phyloP scores from a whole-genome alignment of 2,888 invertebrate species.

The Stomorhina lunata region DNA sequence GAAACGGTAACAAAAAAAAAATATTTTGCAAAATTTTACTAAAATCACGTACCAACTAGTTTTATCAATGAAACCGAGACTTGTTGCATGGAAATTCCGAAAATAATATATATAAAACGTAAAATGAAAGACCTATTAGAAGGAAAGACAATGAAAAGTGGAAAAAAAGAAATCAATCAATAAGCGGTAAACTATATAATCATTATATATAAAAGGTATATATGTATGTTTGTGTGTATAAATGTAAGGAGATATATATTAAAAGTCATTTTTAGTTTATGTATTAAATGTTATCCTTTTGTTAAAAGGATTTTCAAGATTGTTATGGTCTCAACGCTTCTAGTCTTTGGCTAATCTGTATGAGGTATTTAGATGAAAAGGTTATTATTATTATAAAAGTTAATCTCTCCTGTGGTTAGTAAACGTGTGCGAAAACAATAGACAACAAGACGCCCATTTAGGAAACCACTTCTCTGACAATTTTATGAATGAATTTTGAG shows the following conservation, averaged over 20 bases:
- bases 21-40: constrained; percentile 72
- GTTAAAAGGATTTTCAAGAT: constrained; percentile 2
- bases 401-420: constrained; percentile 73
- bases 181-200: too few species aligned
- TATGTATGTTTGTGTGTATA: not conserved
- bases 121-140: constrained; percentile 40
- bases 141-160: not conserved
- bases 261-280: not conserved
- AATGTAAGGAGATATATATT: not conserved
- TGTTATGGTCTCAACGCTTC: not conserved
- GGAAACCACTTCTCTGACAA: constrained; percentile 33
- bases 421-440: constrained; percentile 65
- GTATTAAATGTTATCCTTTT: constrained; percentile 18
- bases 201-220: constrained; percentile 1
- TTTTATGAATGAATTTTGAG: constrained; percentile 55
- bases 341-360: not conserved
- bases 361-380: not conserved
- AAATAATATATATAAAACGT: not conserved
- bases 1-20: constrained; percentile 15
- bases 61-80: constrained; percentile 71
- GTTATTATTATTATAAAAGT: constrained; percentile 66
- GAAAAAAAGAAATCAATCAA: constrained; percentile 9
- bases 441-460: constrained; percentile 68
- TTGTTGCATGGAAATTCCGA: constrained; percentile 56
- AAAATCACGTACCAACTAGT: constrained; percentile 76